A percentile compares a stretch with the other conserved stretches of the same genome.
Conservation (phyloP, 2,888 invertebrate genomes). For the Aphidius colemani region DNA sequence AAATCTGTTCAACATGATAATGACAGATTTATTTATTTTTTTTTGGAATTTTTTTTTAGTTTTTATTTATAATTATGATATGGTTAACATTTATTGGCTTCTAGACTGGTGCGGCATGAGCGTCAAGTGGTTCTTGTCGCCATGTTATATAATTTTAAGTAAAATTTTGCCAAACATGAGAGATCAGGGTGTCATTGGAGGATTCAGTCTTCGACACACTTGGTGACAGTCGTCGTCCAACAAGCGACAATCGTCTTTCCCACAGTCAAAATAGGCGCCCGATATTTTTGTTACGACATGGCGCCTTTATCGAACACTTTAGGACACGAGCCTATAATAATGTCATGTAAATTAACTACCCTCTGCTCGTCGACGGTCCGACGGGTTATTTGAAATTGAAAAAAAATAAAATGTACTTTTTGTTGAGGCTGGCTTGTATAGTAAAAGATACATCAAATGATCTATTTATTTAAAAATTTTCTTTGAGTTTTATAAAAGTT, state of each 20-base stretch:
- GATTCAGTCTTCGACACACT: neutral
- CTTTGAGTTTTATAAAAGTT: too few relatives aligned
- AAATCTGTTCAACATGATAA: neutral
- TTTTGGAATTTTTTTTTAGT: neutral
- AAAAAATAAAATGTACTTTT: too few relatives aligned
- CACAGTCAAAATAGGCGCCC: constrained; percentile 53
- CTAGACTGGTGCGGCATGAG: neutral
- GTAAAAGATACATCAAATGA: too few relatives aligned
- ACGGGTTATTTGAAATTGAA: neutral
- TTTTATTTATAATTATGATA: neutral
- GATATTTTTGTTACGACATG: constrained; percentile 44
- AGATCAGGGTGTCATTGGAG: too few relatives aligned
- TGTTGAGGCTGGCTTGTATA: too few relatives aligned
- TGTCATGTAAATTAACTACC: constrained; percentile 14
- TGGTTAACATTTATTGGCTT: too few relatives aligned
- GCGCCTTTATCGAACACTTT: constrained; percentile 39
- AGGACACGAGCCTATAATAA: constrained; percentile 34
- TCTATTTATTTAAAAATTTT: too few relatives aligned
- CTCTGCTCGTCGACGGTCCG: constrained; percentile 7
- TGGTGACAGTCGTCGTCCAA: constrained; percentile 38
- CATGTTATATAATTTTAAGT: neutral
- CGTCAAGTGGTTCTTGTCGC: constrained; percentile 13
- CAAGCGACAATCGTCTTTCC: constrained; percentile 48
- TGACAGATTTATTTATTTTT: neutral
- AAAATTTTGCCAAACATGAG: neutral